Percentiles rank a stretch among this genome's conserved stretches.
Evolutionary conservation across 2,888 invertebrate species (phyloP).

Genomic region (Papilio protenor): DNA sequence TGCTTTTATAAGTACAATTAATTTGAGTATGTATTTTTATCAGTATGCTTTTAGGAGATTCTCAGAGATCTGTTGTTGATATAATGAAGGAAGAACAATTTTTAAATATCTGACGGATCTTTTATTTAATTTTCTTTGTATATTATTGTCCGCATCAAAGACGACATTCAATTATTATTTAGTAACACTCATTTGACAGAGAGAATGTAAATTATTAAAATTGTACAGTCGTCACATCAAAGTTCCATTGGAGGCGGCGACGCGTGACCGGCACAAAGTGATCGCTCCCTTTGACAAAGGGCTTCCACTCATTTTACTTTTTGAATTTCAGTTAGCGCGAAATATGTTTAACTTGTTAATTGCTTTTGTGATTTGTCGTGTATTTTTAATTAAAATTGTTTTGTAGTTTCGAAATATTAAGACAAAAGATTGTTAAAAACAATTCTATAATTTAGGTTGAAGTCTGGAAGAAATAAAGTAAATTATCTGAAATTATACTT

Average conservation of each 20-base stretch:
- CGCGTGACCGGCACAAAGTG: constrained; percentile 69
- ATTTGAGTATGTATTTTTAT: neutral
- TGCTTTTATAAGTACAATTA: too few species aligned
- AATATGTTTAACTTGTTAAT: constrained; percentile 50
- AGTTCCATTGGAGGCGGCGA: constrained; percentile 53
- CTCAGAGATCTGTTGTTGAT: neutral
- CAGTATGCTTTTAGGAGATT: neutral
- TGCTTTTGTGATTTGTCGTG: constrained; percentile 44
- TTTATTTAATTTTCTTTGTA: neutral
- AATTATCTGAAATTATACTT: too few species aligned
- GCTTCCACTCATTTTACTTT: constrained; percentile 53
- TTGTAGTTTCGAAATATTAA: neutral
- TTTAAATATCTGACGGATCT: neutral
- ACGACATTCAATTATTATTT: constrained; percentile 45
- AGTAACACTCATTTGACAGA: constrained; percentile 58
- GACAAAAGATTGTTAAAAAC: neutral
- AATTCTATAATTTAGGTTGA: too few species aligned
- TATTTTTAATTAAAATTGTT: neutral
- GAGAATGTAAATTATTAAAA: constrained; percentile 67
- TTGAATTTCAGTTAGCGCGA: constrained; percentile 48
- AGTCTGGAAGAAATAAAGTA: too few species aligned
- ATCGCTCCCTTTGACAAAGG: constrained; percentile 65
- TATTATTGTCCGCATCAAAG: neutral
- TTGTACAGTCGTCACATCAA: constrained; percentile 61
- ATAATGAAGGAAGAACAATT: neutral